phyloP scores from a whole-genome alignment of 1,140 invertebrate genomes.

The Calliphora vicina region DNA sequence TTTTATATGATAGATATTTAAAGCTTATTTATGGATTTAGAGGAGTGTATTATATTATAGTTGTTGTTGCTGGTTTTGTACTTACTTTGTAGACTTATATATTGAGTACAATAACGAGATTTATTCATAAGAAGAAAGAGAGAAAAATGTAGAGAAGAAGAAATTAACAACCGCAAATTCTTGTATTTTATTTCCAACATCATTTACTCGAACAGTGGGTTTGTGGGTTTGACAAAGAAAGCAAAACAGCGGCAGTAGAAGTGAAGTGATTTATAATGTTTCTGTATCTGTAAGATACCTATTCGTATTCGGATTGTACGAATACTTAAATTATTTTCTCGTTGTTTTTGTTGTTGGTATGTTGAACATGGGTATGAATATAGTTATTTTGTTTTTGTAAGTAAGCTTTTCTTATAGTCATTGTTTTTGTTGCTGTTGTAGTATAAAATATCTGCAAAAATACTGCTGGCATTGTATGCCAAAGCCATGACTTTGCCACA shows the following conservation, averaged over 20 bases:
- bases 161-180: background rate
- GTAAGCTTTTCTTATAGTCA: background rate
- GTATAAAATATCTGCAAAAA: background rate
- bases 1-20: too few species aligned
- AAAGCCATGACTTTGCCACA: slow-evolving; percentile 12
- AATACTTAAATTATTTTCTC: background rate
- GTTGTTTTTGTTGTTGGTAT: background rate
- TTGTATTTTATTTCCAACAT: slow-evolving; percentile 8
- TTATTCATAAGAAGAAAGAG: background rate
- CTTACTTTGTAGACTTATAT: background rate
- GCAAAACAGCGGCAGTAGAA: background rate
- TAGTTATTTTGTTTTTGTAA: background rate
- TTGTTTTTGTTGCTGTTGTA: background rate
- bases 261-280: background rate
- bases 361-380: background rate
- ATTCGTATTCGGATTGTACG: too few species aligned
- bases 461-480: background rate
- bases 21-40: background rate
- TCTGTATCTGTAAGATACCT: background rate
- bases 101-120: background rate
- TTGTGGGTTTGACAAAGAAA: background rate
- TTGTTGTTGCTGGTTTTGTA: background rate
- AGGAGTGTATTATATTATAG: background rate
- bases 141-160: too few species aligned
- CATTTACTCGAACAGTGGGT: background rate